These are phyloP conservation scores for Lytechinus pictus DNA, from an alignment of 35 echinoderm and acorn worm genomes.

Conservation along the genomic window DNA sequence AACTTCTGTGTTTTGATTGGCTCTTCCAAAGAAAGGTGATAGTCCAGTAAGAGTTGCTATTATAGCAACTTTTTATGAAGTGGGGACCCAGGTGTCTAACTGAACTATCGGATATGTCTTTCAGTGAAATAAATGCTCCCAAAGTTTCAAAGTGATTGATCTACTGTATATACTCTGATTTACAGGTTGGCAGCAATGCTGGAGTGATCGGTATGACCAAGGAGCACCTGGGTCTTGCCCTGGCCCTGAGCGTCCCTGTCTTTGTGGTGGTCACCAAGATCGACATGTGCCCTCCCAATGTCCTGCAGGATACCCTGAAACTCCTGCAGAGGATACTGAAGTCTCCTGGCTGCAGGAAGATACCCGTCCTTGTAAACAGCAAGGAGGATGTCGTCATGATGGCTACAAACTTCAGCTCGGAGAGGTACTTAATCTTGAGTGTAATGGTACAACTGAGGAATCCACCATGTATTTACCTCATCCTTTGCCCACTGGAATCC, in stretches of 20 bases:
- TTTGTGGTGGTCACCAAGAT: slow-evolving; percentile 99
- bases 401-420: slow-evolving; percentile 98
- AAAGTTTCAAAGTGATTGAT: not conserved
- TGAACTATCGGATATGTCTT: too few relatives aligned
- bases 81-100: too few relatives aligned
- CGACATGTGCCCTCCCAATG: slow-evolving; percentile 97
- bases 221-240: slow-evolving; percentile 91
- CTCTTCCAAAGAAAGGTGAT: too few relatives aligned
- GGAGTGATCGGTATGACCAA: slow-evolving; percentile 99
- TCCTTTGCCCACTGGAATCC: too few relatives aligned
- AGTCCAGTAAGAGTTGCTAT: too few relatives aligned
- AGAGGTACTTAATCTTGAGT: slow-evolving; percentile 54
- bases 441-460: too few relatives aligned
- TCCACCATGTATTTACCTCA: too few relatives aligned
- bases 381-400: slow-evolving; percentile 93
- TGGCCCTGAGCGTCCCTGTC: slow-evolving; percentile 93
- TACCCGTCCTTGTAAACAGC: slow-evolving; percentile 91
- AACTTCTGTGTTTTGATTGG: too few relatives aligned
- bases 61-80: too few relatives aligned
- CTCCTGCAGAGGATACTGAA: slow-evolving; percentile 95
- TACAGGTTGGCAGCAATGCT: slow-evolving; percentile 97
- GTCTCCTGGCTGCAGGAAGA: slow-evolving; percentile 96
- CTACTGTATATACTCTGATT: not conserved
- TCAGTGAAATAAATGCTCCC: too few relatives aligned
- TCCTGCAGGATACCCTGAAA: slow-evolving; percentile 90